Evolutionary conservation across 2,797 vertebrate genomes (phyloP), one percentile per base, ranked within the genome.

Genomic region (Anisognathus igniventris): DNA sequence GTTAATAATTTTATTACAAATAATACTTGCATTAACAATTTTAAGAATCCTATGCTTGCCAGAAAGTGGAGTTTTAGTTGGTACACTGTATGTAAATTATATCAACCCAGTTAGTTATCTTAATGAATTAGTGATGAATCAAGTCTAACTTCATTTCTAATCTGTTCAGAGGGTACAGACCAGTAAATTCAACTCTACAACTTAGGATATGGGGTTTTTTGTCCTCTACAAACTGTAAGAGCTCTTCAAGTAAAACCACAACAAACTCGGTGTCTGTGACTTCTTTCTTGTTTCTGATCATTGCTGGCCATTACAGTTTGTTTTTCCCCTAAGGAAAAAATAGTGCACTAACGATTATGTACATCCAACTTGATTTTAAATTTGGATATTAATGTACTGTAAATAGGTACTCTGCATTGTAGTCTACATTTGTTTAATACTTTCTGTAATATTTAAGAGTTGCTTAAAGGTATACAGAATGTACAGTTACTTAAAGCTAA

Each of bases 341-440:
- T 97, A 98, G 98, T 98, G 98, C 98, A 99, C 99, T 99, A 99
- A 99, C 97, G 78, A 98, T 98, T 98, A 98, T 98, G 98, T 98
- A 98, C 98, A 98, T 98, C 98, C 98, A 98, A 98, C 97, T 97
- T 98, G 98, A 97, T 96, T 97, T 98, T 98, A 98, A 98, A 99
- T 98, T 98, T 98, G 97, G 97, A 97, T 98, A 98, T 98, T 99
- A 98, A 98, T 99, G 98, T 99, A 98, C 98, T 99, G 99, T 99
- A 99, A 99, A 99, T 99, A 99, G 98, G 98, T 99, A 98, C 99
- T 96, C 96, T 98, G 98, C 98, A 98, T 98, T 99, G 98, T 99
- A 98, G 98, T 98, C 98, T 98, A 98, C 98, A 97, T 98, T 98
- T 98, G 98, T 99, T 98, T 98, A 98, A 97, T 98, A 98, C 98